Percentiles rank a stretch among this genome's conserved stretches.
Conservation (phyloP, 2,888 invertebrate species). For the Apodemia duryi region DNA sequence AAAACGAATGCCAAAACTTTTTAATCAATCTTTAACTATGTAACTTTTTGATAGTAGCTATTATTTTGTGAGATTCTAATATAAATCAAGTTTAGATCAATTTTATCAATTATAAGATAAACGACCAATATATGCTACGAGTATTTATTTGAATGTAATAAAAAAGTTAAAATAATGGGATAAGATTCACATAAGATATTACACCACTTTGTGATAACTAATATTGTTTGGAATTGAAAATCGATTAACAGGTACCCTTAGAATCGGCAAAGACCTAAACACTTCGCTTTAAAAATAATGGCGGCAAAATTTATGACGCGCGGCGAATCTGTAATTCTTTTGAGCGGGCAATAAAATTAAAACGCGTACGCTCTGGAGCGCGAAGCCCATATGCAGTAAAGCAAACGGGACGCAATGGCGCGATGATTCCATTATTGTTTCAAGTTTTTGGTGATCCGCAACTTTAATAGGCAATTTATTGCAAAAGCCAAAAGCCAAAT, state of each 20-base stretch:
- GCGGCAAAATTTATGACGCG: conserved; percentile 36
- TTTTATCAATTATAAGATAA: too few relatives aligned
- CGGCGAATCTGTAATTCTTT: conserved; percentile 41
- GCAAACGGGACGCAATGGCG: conserved; percentile 43
- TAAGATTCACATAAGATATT: too few relatives aligned
- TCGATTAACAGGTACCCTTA: background rate
- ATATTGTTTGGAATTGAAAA: background rate
- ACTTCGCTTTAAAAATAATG: conserved; percentile 29
- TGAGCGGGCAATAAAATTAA: conserved; percentile 47
- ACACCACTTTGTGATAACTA: too few relatives aligned
- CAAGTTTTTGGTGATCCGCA: conserved; percentile 34
- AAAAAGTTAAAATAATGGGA: too few relatives aligned
- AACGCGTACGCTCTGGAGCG: conserved; percentile 51
- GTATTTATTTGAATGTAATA: too few relatives aligned
- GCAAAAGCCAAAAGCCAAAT: background rate
- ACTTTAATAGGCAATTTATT: conserved; percentile 14
- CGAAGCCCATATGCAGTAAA: conserved; percentile 54
- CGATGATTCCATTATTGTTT: conserved; percentile 54
- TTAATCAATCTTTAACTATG: too few relatives aligned
- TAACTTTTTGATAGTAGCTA: too few relatives aligned
- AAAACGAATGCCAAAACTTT: too few relatives aligned
- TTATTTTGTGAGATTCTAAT: too few relatives aligned
- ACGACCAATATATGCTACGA: too few relatives aligned
- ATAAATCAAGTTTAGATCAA: too few relatives aligned
- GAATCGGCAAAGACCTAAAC: conserved; percentile 29